Evolutionary conservation across 2,113 vertebrate species (phyloP).

Genomic region (Neolamprologus tretocephalus): DNA sequence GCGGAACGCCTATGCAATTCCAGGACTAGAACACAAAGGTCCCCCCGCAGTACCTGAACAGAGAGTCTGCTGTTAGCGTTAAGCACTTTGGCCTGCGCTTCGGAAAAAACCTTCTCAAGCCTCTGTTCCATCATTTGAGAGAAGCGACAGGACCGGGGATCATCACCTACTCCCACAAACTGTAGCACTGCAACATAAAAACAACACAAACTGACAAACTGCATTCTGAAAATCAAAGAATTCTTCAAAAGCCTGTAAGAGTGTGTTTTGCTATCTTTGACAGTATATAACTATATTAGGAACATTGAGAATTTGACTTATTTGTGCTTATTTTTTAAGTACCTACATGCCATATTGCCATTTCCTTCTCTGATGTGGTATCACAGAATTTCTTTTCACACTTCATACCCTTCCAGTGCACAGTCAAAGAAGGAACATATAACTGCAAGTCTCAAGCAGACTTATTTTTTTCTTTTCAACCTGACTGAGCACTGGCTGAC

Average conservation of each 20-base stretch:
- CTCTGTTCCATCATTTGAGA: slow-evolving; percentile 91
- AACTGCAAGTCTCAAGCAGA: not conserved
- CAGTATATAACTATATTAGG: not conserved
- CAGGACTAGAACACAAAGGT: not conserved
- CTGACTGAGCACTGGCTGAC: slow-evolving; percentile 64
- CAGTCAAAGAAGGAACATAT: not conserved
- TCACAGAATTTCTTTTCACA: not conserved
- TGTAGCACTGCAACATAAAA: slow-evolving; percentile 80
- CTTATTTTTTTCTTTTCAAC: slow-evolving; percentile 4
- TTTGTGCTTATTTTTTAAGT: not conserved
- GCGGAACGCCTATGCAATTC: not conserved
- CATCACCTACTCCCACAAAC: slow-evolving; percentile 86
- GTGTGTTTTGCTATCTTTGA: not conserved
- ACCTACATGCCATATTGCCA: not conserved
- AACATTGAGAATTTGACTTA: not conserved
- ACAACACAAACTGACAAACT: not conserved
- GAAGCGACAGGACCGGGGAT: slow-evolving; percentile 88
- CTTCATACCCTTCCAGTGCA: not conserved
- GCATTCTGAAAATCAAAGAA: not conserved
- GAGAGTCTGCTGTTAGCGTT: slow-evolving; percentile 79
- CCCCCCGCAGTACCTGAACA: slow-evolving; percentile 78
- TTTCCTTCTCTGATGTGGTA: not conserved
- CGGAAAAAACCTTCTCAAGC: slow-evolving; percentile 87
- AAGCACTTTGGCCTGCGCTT: slow-evolving; percentile 83
- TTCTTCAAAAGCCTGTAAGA: not conserved